A percentile compares a stretch with the other conserved stretches of the same genome.
Conservation (phyloP, 2,888 invertebrate genomes). For the Carterocephalus palaemon region DNA sequence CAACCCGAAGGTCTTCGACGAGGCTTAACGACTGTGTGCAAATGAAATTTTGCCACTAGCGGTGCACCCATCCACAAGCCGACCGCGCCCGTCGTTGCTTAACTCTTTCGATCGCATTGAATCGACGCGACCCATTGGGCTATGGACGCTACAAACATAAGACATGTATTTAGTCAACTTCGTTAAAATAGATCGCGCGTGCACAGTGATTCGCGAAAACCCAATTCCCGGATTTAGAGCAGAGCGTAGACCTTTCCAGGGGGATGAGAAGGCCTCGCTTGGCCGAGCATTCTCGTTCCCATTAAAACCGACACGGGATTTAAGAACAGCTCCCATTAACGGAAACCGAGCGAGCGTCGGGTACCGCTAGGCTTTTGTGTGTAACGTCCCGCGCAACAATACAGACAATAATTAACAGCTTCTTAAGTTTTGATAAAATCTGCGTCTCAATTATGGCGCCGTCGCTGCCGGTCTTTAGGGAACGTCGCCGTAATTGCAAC, state of each 20-base stretch:
- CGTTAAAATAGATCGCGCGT: not conserved
- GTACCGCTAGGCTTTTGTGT: conserved; percentile 8
- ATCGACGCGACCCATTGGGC: no score
- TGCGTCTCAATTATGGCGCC: conserved; percentile 29
- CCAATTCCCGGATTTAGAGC: conserved; percentile 12
- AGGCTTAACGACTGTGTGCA: no score
- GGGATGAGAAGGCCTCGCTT: conserved; percentile 4
- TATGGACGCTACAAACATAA: no score
- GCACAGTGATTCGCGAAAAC: conserved; percentile 3
- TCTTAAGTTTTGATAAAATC: conserved; percentile 32
- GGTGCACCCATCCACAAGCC: no score
- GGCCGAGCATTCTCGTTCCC: conserved; percentile 12
- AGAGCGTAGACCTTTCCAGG: conserved; percentile 3
- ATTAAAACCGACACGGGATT: conserved; percentile 11
- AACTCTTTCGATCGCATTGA: no score
- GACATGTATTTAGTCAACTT: no score
- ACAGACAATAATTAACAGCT: conserved; percentile 30
- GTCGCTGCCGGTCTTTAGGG: conserved; percentile 19
- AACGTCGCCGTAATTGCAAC: conserved; percentile 17
- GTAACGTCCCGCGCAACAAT: conserved; percentile 25
- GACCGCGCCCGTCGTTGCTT: no score
- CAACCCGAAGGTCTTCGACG: no score
- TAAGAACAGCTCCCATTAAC: conserved; percentile 7
- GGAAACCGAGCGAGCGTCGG: conserved; percentile 5
- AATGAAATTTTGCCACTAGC: no score